Base-by-base conservation (phyloP, 2,113 vertebrate species). In the Pachyramphus minor region DNA sequence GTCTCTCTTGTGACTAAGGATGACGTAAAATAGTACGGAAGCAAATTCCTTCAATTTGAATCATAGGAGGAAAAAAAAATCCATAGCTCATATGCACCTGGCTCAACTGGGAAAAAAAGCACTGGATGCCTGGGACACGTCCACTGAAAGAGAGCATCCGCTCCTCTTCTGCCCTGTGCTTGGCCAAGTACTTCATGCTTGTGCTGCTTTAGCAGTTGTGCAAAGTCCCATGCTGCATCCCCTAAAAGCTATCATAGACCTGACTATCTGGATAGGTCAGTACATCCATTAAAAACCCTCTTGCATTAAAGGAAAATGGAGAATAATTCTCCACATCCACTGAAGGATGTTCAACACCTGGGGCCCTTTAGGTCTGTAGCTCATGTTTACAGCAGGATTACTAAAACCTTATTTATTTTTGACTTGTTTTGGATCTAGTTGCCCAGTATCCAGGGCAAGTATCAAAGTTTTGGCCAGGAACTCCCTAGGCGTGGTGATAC, bases 161-260 rank as follows among this genome's bases (percentile, higher is more conserved):
- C 27, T 35, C 28, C 8, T 77, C 41, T 49, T 84, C 31, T 56
- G 76, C 19, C 44, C 42, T 0, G 0, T 35, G 30, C 44, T 33
- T 52, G 49, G 39, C 27, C 35, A 68, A 1, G 0, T 31, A 19
- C 8, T 60, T 52, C 4, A 1, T 62, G 41, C 41, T 47, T 4
- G 2, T 35, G 58, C 20, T 49, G 12, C 42, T 84, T 66, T 44
- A 77, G 55, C 25, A 84, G 16, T 7, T 74, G 42, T 58, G 47
- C 59, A 74, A 91, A 41, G 78, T n/a, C n/a, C 6, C 27, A 11
- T 50, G 9, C 64, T 74, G 60, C 14, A 2, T 77, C 28, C 33
- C 21, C 68, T 81, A 60, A 83, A 94, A 58, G 41, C 17, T 11
- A 2, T 30, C 31, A 23, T 5, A 22, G 50, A 59, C 20, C 66